Evolutionary conservation across 2,113 vertebrate genomes (phyloP), one percentile per base, ranked within the genome.

Genomic region (Dendropsophus ebraccatus): DNA sequence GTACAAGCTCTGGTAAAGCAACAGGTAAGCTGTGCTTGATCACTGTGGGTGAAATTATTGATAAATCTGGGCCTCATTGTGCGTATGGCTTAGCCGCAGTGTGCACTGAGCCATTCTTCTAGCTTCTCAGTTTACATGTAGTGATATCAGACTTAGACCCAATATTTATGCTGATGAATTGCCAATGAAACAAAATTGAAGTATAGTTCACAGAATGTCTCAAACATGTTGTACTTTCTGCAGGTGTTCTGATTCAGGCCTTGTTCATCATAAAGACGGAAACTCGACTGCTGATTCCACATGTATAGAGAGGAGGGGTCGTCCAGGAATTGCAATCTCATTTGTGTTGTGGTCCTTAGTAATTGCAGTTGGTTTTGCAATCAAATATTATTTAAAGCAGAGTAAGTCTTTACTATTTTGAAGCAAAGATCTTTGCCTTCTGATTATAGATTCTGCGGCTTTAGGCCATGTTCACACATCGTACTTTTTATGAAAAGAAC

Each of bases 271-370:
- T 74, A 47, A 14, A 47, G 21, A 47, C 45, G 70, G 70, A 47
- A 74, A 14, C 0, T 13, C 10, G 4, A 74, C 23, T 0, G 4
- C 21, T 23, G 70, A 74, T 74, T 47, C 37, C 0, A 14, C 25
- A n/a, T 74, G 70, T 74, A n/a, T n/a, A 47, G 70, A 74, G 11
- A 45, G 14, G 23, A 74, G 70, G 23, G 6, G 11, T 14, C 37
- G 5, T 72, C 3, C 8, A 23, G 7, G 1, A 0, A 62, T 62
- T 62, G 23, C n/a, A n/a, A n/a, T n/a, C n/a, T n/a, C 10, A 25
- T 1, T 58, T 1, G 23, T 23, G n/a, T 9, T 58, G 2, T 23
- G 12, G 11, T 2, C 25, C 0, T 0, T 12, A 1, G n/a, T 2
- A 62, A 10, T 62, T 62, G 25, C 2, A 28, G 5, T 62, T 23